Evolutionary conservation across 2,113 vertebrate species (phyloP).

Genomic region (Psilopsiagon aymara): DNA sequence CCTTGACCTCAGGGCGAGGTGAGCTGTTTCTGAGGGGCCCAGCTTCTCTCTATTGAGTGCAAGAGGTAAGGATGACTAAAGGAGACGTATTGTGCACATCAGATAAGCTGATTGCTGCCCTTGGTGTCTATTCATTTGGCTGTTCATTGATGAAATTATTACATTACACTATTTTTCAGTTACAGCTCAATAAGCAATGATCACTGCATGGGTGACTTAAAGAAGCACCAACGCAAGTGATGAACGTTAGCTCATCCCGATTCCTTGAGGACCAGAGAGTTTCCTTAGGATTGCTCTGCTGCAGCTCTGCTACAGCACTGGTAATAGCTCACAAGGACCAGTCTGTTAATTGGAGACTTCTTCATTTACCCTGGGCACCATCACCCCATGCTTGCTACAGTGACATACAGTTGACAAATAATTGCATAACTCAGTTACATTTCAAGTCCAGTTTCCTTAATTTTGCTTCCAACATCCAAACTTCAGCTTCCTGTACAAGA

Average conservation of each 20-base stretch:
- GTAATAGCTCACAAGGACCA: neutral
- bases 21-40: neutral
- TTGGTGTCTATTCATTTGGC: neutral
- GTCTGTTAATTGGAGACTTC: neutral
- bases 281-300: neutral
- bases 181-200: neutral
- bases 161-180: neutral
- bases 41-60: neutral
- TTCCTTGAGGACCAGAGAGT: neutral
- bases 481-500: neutral
- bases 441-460: neutral
- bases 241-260: neutral
- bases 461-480: neutral
- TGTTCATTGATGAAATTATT: neutral
- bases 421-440: neutral
- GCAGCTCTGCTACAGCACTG: neutral
- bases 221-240: neutral
- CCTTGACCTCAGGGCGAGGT: neutral
- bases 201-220: neutral
- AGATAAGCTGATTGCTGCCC: neutral
- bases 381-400: neutral
- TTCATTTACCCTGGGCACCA: neutral
- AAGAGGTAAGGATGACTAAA: neutral
- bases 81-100: neutral
- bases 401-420: neutral